A percentile compares a stretch with the other conserved stretches of the same genome.
phyloP scores from a whole-genome alignment of 2,888 invertebrate genomes.

The Drosophila kanekoi region DNA sequence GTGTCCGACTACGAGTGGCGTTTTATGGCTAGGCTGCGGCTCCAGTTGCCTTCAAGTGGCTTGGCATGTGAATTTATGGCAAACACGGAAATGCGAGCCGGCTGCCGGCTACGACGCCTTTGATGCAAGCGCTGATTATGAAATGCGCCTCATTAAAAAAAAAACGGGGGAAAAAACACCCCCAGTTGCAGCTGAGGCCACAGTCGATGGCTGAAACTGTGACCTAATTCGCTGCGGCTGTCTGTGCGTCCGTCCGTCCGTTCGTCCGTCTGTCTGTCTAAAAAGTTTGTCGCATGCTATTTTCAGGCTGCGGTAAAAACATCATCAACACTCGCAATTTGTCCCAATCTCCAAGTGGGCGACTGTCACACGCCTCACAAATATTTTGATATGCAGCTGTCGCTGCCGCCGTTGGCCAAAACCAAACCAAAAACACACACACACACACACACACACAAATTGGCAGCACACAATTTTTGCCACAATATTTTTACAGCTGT shows the following conservation, averaged over 20 bases:
- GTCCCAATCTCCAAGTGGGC: conserved; percentile 52
- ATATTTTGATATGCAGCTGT: conserved; percentile 73
- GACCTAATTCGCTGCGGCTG: conserved; percentile 52
- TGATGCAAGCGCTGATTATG: conserved; percentile 69
- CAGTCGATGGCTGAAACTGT: conserved; percentile 45
- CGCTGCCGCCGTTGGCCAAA: conserved; percentile 39
- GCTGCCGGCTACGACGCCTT: conserved; percentile 15
- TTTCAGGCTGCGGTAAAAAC: conserved; percentile 59
- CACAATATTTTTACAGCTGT: conserved; percentile 74
- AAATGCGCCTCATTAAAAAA: conserved; percentile 71
- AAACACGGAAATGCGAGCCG: conserved; percentile 69
- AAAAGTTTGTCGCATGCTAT: conserved; percentile 60
- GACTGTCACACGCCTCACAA: conserved; percentile 66
- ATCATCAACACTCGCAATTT: conserved; percentile 60
- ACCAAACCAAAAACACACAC: conserved; percentile 1
- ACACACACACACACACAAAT: conserved; percentile 51
- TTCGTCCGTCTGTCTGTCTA: neutral
- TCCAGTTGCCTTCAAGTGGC: conserved; percentile 49
- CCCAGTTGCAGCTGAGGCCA: conserved; percentile 31
- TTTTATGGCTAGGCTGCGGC: conserved; percentile 17
- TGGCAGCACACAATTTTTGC: conserved; percentile 64
- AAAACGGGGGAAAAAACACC: conserved; percentile 11
- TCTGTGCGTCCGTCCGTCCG: neutral
- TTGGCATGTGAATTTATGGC: conserved; percentile 69
- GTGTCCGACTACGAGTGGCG: conserved; percentile 22